Conservation (phyloP, 2,888 invertebrate species). For the Tortrix viridana region DNA sequence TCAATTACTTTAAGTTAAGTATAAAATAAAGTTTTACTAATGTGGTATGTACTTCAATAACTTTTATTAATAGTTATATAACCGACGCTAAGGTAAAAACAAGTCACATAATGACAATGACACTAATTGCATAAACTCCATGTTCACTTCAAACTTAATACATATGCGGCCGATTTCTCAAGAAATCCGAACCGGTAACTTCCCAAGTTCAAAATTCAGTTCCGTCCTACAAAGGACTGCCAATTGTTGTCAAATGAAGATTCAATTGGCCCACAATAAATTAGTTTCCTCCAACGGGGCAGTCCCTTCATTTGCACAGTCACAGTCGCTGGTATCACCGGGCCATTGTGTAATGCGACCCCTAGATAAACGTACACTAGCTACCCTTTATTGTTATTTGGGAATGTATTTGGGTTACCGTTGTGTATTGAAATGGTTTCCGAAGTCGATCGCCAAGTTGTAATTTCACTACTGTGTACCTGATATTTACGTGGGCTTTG, state of each 20-base stretch:
- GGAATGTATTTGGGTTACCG: slow-evolving; percentile 52
- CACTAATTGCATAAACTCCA: slow-evolving; percentile 1
- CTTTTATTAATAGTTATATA: too few species aligned
- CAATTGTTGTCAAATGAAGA: slow-evolving; percentile 81
- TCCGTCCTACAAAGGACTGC: slow-evolving; percentile 63
- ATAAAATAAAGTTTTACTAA: too few species aligned
- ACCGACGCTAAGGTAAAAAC: too few species aligned
- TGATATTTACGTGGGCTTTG: slow-evolving; percentile 8
- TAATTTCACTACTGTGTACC: slow-evolving; percentile 19
- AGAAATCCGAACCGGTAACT: slow-evolving; percentile 52
- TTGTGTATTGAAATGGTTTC: slow-evolving; percentile 51
- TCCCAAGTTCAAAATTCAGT: slow-evolving; percentile 46
- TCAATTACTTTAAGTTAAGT: too few species aligned
- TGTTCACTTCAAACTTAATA: slow-evolving; percentile 1
- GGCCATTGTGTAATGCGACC: slow-evolving; percentile 52
- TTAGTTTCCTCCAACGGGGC: slow-evolving; percentile 49
- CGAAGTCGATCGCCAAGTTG: slow-evolving; percentile 27
- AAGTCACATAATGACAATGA: too few species aligned
- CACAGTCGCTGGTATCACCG: slow-evolving; percentile 45
- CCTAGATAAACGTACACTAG: slow-evolving; percentile 52
- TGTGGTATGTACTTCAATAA: too few species aligned
- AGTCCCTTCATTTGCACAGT: slow-evolving; percentile 71
- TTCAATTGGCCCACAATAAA: slow-evolving; percentile 76
- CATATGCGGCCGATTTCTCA: slow-evolving; percentile 5
- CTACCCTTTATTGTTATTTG: slow-evolving; percentile 62